phyloP scores from a whole-genome alignment of 2,113 vertebrate species.

The Epinephelus lanceolatus region DNA sequence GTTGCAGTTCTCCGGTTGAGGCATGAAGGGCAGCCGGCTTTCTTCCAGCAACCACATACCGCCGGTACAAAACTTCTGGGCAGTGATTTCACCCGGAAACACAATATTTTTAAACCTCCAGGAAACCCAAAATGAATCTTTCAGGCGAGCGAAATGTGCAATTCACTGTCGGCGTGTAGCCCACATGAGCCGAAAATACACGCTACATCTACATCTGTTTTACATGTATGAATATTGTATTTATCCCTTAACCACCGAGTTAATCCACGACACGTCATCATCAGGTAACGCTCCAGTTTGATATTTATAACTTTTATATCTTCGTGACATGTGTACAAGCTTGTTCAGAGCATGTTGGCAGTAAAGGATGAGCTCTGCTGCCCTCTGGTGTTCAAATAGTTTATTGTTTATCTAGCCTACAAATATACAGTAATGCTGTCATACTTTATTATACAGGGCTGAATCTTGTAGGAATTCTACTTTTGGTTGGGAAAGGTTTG shows the following conservation, averaged over 20 bases:
- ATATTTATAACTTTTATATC: not conserved
- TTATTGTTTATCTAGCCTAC: not conserved
- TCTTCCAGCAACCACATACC: not conserved
- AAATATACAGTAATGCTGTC: not conserved
- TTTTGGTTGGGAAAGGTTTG: not conserved
- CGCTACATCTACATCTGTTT: too few species aligned
- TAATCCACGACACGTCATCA: rapidly evolving
- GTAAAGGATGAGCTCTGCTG: conserved; percentile 36
- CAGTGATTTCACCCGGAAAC: conserved; percentile 73
- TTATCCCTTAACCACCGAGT: not conserved
- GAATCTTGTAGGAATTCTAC: not conserved
- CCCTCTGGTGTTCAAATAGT: conserved; percentile 47
- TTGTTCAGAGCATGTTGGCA: not conserved
- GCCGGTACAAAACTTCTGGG: conserved; percentile 29
- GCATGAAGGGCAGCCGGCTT: not conserved
- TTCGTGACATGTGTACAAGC: not conserved
- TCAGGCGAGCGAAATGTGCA: too few species aligned
- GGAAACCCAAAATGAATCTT: not conserved
- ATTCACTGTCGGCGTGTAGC: too few species aligned
- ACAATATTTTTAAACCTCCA: conserved; percentile 30
- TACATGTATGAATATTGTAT: not conserved
- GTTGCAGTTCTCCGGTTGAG: conserved; percentile 8
- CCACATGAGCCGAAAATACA: not conserved
- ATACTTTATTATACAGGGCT: not conserved
- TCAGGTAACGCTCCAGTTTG: not conserved